Base-by-base conservation (phyloP, 2,113 vertebrate species). In the Theristicus caerulescens region DNA sequence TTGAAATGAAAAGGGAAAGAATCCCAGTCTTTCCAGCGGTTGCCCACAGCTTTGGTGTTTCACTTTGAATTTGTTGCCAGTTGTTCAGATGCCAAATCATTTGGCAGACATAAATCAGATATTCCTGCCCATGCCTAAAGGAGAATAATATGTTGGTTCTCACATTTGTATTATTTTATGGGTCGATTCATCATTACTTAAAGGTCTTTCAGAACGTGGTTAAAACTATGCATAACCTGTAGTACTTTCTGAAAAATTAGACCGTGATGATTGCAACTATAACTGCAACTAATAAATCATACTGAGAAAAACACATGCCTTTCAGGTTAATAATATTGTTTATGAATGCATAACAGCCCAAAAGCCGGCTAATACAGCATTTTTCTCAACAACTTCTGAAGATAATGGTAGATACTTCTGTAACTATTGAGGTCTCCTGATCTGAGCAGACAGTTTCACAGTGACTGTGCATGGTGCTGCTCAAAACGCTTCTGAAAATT, bases 31-130 rank as follows among this genome's bases (percentile, higher is more conserved):
- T 77, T 27, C 55, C 84, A 87, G 77, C 0, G 5, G 73, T 66
- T 93, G 62, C 92, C 71, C 83, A 54, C 83, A 87, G 88, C 67
- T 94, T 64, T 77, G 66, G 34, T 88, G 16, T 44, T 88, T 82
- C 57, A 17, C 94, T 96, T 96, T 91, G 86, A 84, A 73, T 94
- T 62, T 76, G 8, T 42, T 95, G 93, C 92, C 86, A 94, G 86
- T 71, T 89, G 81, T 62, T 90, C 55, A 44, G 65, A 59, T 64
- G 90, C 96, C 95, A 92, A 47, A 88, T 92, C 32, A 44, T 79
- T 88, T 91, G 73, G 76, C 81, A 88, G 86, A 46, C 32, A 16
- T 78, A 74, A 86, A 74, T 88, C 57, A 84, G 80, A 85, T 78
- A 76, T 34, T 67, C 62, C 52, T 95, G 73, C 82, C 90, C 44